Conservation (phyloP, 2,888 invertebrate species). For the Orchestes rusci region DNA sequence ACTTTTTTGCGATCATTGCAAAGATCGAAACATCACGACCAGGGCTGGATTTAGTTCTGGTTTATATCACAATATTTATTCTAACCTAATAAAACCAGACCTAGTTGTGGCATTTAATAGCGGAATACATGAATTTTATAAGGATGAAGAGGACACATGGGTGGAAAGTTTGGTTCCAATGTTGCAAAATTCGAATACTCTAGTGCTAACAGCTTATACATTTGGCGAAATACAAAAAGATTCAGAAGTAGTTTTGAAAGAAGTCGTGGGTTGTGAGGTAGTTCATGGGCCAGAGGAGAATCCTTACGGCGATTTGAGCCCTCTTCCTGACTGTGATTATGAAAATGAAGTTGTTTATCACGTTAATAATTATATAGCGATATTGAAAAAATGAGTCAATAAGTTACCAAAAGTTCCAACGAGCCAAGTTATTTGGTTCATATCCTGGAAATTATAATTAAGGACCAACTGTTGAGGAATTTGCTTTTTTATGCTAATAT, state of each 20-base stretch:
- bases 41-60: slow-evolving; percentile 16
- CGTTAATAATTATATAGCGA: slow-evolving; percentile 33
- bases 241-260: slow-evolving; percentile 23
- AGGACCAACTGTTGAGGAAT: no score
- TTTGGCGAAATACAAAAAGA: slow-evolving; percentile 34
- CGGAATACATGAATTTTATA: slow-evolving; percentile 36
- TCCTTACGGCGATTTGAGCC: slow-evolving; percentile 33
- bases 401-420: no score
- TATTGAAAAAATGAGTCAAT: slow-evolving; percentile 22
- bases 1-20: slow-evolving; percentile 26
- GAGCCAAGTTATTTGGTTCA: no score
- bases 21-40: slow-evolving; percentile 15
- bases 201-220: slow-evolving; percentile 38
- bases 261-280: slow-evolving; percentile 20
- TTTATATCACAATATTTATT: slow-evolving; percentile 33
- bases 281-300: slow-evolving; percentile 30
- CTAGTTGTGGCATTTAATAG: slow-evolving; percentile 37
- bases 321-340: slow-evolving; percentile 33
- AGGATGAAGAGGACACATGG: slow-evolving; percentile 32
- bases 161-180: slow-evolving; percentile 31
- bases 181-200: no score
- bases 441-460: no score
- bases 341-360: slow-evolving; percentile 32
- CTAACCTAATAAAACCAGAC: slow-evolving; percentile 31
- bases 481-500: no score